A percentile compares a stretch with the other conserved stretches of the same genome.
Evolutionary conservation across 1,140 invertebrate genomes (phyloP).

Genomic region (Sitophilus oryzae): DNA sequence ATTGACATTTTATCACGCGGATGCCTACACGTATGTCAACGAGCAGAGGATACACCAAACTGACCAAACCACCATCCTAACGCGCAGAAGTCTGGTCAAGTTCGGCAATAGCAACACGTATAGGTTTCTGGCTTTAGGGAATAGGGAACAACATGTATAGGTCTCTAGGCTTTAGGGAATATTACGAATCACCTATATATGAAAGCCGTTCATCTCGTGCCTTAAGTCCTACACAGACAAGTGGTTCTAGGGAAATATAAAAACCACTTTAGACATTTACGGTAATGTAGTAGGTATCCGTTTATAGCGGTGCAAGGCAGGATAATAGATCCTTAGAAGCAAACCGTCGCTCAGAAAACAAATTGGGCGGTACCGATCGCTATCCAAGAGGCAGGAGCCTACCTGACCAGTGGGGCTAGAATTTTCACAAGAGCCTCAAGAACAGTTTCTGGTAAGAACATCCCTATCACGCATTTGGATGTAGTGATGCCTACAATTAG

Average conservation of each 20-base stretch:
- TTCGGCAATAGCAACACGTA: slow-evolving; percentile 89
- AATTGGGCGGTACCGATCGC: slow-evolving; percentile 37
- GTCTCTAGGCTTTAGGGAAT: too few relatives aligned
- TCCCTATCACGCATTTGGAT: slow-evolving; percentile 83
- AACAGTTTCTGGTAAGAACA: slow-evolving; percentile 79
- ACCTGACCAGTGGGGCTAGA: slow-evolving; percentile 91
- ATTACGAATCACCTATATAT: too few relatives aligned
- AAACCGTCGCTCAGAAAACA: slow-evolving; percentile 36
- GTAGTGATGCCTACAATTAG: slow-evolving; percentile 77
- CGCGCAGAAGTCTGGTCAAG: slow-evolving; percentile 81
- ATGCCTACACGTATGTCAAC: slow-evolving; percentile 91
- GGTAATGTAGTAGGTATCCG: slow-evolving; percentile 67
- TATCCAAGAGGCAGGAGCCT: slow-evolving; percentile 70
- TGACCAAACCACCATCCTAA: slow-evolving; percentile 85
- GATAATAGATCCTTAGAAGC: slow-evolving; percentile 41
- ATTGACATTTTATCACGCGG: slow-evolving; percentile 84
- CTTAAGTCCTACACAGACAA: slow-evolving; percentile 38
- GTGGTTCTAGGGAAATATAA: slow-evolving; percentile 58
- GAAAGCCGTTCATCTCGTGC: slow-evolving; percentile 39
- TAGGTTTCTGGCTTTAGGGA: slow-evolving; percentile 34
- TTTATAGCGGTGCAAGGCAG: slow-evolving; percentile 40
- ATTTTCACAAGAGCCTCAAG: slow-evolving; percentile 92
- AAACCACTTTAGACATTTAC: slow-evolving; percentile 76
- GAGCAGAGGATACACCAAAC: slow-evolving; percentile 84
- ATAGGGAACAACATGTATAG: too few relatives aligned